Evolutionary conservation across 2,797 vertebrate species (phyloP).

Genomic region (Acipenser ruthenus): DNA sequence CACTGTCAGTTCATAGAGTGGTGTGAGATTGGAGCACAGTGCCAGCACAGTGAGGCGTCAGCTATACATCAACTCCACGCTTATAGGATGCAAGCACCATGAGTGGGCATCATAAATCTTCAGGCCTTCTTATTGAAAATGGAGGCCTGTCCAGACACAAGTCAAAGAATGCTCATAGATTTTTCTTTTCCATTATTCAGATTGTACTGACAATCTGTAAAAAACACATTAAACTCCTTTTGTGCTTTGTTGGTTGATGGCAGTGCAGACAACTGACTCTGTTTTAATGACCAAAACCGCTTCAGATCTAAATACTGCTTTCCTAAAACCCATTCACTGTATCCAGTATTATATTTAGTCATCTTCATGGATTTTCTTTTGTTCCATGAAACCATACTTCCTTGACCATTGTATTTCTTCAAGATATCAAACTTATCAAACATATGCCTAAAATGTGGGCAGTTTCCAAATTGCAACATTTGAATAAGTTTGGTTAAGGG

Average conservation of each 20-base stretch:
- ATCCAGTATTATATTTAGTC: no score
- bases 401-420: no score
- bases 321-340: no score
- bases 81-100: constrained; percentile 24
- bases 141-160: constrained; percentile 16
- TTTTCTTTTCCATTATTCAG: constrained; percentile 11
- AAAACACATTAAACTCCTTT: background rate
- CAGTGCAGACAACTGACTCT: background rate
- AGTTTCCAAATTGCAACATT: no score
- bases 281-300: no score
- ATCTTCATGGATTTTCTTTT: no score
- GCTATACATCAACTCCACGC: constrained; percentile 20
- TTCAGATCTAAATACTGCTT: no score
- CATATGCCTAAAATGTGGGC: no score
- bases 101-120: constrained; percentile 28
- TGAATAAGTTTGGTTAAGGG: no score
- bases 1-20: constrained; percentile 11
- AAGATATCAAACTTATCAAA: no score
- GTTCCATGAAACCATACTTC: no score
- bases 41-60: constrained; percentile 15
- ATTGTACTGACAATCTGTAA: background rate
- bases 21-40: constrained; percentile 1
- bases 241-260: background rate
- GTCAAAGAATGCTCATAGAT: constrained; percentile 13
- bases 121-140: constrained; percentile 28